Percentiles rank a stretch among this genome's conserved stretches.
Evolutionary conservation across 2,888 invertebrate species (phyloP).

Genomic region (Willowsia nigromaculata): DNA sequence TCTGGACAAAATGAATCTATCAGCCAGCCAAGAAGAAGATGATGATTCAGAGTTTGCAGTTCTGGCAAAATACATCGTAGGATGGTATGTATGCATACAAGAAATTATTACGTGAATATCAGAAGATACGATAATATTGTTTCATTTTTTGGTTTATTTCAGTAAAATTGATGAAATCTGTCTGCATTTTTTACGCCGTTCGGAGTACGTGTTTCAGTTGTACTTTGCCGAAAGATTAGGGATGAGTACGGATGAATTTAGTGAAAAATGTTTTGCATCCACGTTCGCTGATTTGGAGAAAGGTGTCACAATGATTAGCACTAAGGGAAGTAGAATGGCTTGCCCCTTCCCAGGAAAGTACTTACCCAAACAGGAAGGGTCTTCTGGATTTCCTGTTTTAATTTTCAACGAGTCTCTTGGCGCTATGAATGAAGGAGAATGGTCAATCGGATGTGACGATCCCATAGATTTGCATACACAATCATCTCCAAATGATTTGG

Average conservation of each 20-base stretch:
- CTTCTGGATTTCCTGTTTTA: too few relatives aligned
- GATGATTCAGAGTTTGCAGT: neutral
- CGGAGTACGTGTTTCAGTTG: constrained; percentile 24
- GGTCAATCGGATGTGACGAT: neutral
- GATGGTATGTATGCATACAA: neutral
- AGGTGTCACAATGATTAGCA: constrained; percentile 4
- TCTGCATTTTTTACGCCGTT: constrained; percentile 1
- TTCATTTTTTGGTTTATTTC: neutral
- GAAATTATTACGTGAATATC: neutral
- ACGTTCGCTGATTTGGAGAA: neutral
- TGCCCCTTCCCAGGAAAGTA: constrained; percentile 21
- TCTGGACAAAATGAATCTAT: neutral
- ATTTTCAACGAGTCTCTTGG: neutral
- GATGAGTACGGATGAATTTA: neutral
- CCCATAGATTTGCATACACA: neutral
- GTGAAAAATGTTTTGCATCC: neutral
- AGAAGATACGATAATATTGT: too few relatives aligned
- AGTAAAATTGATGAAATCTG: constrained; percentile 29
- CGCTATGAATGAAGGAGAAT: neutral
- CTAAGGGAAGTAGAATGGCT: neutral
- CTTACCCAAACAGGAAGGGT: too few relatives aligned
- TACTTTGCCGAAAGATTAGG: neutral
- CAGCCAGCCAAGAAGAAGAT: neutral
- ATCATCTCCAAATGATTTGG: neutral
- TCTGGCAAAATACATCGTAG: constrained; percentile 8